Evolutionary conservation across 1,140 invertebrate genomes (phyloP).

Genomic region (Aphis gossypii): DNA sequence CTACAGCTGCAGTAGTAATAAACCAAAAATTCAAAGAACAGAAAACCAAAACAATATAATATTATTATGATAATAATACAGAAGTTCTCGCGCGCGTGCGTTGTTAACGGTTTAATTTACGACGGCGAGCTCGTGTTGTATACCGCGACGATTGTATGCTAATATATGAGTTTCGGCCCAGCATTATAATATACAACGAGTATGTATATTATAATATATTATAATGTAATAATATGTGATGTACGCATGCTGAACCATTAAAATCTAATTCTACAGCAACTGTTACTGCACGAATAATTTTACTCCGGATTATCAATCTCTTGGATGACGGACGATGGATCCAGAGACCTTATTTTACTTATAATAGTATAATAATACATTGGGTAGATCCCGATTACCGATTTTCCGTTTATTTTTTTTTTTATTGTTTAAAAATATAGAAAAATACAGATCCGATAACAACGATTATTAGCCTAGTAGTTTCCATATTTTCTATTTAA

Average conservation of each 20-base stretch:
- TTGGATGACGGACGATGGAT: neutral
- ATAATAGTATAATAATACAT: neutral
- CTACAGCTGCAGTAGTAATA: neutral
- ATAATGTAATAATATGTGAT: neutral
- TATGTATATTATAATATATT: neutral
- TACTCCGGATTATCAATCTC: neutral
- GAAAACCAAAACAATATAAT: neutral
- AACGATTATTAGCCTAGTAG: no score
- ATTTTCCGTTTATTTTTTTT: no score
- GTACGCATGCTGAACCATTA: neutral
- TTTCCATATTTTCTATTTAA: no score
- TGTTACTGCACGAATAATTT: neutral
- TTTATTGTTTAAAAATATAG: no score
- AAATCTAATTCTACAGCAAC: neutral
- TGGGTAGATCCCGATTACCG: no score
- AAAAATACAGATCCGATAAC: no score
- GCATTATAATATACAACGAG: neutral
- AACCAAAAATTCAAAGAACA: neutral
- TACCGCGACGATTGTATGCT: slow-evolving; percentile 20
- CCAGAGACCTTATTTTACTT: no score
- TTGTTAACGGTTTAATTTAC: slow-evolving; percentile 15
- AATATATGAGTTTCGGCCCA: neutral
- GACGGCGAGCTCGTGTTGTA: neutral
- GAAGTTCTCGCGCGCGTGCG: neutral
- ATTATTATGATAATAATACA: neutral